phyloP scores from a whole-genome alignment of 1,140 invertebrate genomes.

The Anoplophora glabripennis region DNA sequence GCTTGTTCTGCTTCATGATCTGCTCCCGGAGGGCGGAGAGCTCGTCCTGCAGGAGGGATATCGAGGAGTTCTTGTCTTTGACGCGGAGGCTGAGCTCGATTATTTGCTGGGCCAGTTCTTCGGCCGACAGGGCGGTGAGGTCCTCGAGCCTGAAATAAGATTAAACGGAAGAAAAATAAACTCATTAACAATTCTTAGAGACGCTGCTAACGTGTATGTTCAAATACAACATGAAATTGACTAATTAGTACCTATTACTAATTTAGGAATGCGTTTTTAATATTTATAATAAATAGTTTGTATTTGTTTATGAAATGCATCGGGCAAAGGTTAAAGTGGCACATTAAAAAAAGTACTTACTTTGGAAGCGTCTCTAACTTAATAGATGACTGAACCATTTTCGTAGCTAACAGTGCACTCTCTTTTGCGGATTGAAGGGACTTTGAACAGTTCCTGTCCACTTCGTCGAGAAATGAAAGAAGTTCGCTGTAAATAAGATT shows the following conservation, averaged over 20 bases:
- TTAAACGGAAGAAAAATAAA: constrained; percentile 9
- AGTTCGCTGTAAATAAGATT: constrained; percentile 41
- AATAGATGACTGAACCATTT: constrained; percentile 31
- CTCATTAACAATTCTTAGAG: too few relatives aligned
- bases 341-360: constrained; percentile 33
- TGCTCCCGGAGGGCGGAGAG: constrained; percentile 36
- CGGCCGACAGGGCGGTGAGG: constrained; percentile 25
- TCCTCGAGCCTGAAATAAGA: constrained; percentile 37
- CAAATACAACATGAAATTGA: too few relatives aligned
- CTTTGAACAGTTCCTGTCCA: constrained; percentile 40
- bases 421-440: constrained; percentile 36
- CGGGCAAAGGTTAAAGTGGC: too few relatives aligned
- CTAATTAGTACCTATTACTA: too few relatives aligned
- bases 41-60: constrained; percentile 41
- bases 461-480: constrained; percentile 43
- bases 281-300: too few relatives aligned
- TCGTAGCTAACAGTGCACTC: constrained; percentile 23
- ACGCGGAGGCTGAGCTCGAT: constrained; percentile 38
- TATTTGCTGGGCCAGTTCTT: constrained; percentile 39
- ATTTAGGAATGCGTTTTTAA: too few relatives aligned
- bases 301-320: too few relatives aligned
- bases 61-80: constrained; percentile 45
- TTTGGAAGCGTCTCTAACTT: constrained; percentile 39
- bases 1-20: constrained; percentile 35
- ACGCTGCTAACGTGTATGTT: too few relatives aligned